Percentiles rank a stretch among this genome's conserved stretches.
Conservation (phyloP, 2,888 invertebrate genomes). For the Polydrusus tereticollis region DNA sequence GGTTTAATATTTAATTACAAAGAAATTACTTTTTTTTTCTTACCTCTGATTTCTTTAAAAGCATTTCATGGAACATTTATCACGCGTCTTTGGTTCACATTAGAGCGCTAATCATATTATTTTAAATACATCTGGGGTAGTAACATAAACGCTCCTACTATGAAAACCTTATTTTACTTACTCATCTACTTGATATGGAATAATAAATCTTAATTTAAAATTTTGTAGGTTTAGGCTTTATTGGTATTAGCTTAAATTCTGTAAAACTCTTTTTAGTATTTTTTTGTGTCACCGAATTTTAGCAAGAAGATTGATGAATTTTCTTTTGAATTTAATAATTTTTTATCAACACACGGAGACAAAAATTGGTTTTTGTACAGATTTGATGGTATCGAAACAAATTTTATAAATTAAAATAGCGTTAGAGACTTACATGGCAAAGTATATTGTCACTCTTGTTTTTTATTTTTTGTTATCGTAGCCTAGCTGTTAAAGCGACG, state of each 20-base stretch:
- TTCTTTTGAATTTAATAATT: not conserved
- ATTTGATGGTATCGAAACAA: not conserved
- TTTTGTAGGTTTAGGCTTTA: conserved; percentile 4
- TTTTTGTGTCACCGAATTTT: not conserved
- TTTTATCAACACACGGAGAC: not conserved
- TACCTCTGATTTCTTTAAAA: too few species aligned
- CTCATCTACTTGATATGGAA: not conserved
- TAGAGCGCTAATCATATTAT: too few species aligned
- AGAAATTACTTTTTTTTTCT: too few species aligned
- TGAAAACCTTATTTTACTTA: not conserved
- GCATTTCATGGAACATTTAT: too few species aligned
- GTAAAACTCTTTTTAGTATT: not conserved
- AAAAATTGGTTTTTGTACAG: not conserved
- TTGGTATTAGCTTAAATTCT: not conserved
- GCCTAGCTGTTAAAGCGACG: too few species aligned
- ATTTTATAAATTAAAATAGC: too few species aligned
- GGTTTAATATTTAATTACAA: too few species aligned
- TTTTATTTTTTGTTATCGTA: too few species aligned
- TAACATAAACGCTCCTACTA: too few species aligned
- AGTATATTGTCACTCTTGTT: too few species aligned
- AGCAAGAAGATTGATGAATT: not conserved
- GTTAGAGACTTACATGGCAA: too few species aligned
- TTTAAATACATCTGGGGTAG: not conserved
- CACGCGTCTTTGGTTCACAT: too few species aligned
- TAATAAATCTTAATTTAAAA: not conserved